phyloP scores from a whole-genome alignment of 1,140 invertebrate genomes.

The Procambarus virginalis region DNA sequence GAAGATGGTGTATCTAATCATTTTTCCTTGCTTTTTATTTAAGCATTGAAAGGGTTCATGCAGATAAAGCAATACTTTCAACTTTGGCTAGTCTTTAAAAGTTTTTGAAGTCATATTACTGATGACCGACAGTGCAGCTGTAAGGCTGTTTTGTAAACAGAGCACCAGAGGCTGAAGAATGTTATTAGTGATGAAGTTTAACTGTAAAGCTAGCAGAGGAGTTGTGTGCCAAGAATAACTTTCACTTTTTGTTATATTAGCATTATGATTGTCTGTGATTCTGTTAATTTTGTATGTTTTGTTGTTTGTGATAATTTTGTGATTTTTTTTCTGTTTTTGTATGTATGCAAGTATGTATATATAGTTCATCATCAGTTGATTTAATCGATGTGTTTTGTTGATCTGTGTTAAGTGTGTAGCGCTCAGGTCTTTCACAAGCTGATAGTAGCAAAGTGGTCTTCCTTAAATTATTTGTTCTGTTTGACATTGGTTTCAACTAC shows the following conservation, averaged over 20 bases:
- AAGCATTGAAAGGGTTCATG: too few relatives aligned
- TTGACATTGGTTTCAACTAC: constrained; percentile 53
- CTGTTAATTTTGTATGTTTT: constrained; percentile 60
- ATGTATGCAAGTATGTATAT: constrained; percentile 61
- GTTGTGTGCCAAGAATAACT: constrained; percentile 43
- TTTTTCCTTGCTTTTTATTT: too few relatives aligned
- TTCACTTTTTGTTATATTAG: constrained; percentile 14
- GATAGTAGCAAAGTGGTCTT: constrained; percentile 63
- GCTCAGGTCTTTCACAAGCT: constrained; percentile 66
- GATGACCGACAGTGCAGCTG: background rate
- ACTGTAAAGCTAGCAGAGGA: background rate
- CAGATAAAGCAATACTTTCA: background rate
- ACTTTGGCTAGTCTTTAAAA: constrained; percentile 37
- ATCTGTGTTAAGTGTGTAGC: constrained; percentile 50
- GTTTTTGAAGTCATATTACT: constrained; percentile 2
- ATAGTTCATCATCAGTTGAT: constrained; percentile 44
- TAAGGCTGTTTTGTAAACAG: background rate
- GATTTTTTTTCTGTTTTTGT: constrained; percentile 48
- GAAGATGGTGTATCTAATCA: background rate
- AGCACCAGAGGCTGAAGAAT: background rate
- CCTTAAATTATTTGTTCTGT: constrained; percentile 60
- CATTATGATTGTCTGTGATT: constrained; percentile 62
- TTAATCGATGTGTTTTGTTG: constrained; percentile 40
- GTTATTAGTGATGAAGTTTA: constrained; percentile 16
- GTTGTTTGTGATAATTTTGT: constrained; percentile 62